Evolutionary conservation across 2,888 invertebrate species (phyloP).

Genomic region (Caenorhabditis sp.): DNA sequence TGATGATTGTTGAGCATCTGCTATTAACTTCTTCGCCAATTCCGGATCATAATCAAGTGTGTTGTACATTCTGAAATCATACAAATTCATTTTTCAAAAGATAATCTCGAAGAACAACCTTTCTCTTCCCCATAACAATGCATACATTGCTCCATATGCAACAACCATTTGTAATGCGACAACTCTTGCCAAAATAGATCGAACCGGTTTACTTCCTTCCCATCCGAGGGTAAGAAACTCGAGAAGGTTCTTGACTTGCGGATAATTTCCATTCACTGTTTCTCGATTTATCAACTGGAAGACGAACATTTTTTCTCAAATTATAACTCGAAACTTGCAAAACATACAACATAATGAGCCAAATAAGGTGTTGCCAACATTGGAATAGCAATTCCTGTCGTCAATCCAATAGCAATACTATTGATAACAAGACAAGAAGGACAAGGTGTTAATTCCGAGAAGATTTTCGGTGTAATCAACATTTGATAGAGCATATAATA

Average conservation of each 20-base stretch:
- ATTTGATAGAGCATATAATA: conserved; percentile 55
- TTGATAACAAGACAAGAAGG: conserved; percentile 46
- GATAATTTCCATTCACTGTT: conserved; percentile 2
- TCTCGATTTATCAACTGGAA: conserved; percentile 28
- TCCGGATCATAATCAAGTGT: conserved; percentile 65
- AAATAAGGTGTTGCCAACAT: conserved; percentile 61
- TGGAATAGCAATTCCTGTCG: conserved; percentile 58
- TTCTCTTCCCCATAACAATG: conserved; percentile 60
- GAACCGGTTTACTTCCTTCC: conserved; percentile 40
- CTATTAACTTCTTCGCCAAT: conserved; percentile 46
- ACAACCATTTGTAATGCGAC: conserved; percentile 53
- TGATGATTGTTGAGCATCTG: conserved; percentile 36
- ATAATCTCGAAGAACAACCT: conserved; percentile 23
- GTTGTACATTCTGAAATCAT: conserved; percentile 52
- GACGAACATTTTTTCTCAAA: neutral
- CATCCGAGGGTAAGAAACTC: conserved; percentile 50
- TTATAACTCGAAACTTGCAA: too few relatives aligned
- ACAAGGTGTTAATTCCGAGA: conserved; percentile 43
- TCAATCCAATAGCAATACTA: conserved; percentile 44
- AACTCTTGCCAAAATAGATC: conserved; percentile 32
- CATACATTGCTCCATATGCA: conserved; percentile 53
- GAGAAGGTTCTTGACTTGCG: conserved; percentile 38
- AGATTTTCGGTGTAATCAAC: conserved; percentile 39
- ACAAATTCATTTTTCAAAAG: neutral
- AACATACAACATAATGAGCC: conserved; percentile 58